Conservation (phyloP, 2,888 invertebrate species). For the Heteropelma amictum region DNA sequence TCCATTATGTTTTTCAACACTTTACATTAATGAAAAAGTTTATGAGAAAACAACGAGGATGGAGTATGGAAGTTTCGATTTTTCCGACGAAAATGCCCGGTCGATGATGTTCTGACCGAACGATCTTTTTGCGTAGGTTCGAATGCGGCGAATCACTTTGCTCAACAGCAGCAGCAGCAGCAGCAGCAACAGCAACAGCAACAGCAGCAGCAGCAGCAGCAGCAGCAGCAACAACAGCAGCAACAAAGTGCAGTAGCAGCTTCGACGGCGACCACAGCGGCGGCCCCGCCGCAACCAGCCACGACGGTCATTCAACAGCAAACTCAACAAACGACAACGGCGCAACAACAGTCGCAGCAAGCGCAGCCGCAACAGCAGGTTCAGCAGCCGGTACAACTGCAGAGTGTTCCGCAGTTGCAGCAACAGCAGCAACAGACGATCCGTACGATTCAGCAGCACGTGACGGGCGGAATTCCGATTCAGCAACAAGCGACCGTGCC, state of each 20-base stretch:
- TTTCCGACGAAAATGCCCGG: not conserved
- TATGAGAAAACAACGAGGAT: no score
- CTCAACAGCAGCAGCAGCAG: constrained; percentile 67
- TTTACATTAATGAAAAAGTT: no score
- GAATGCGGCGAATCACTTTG: constrained; percentile 68
- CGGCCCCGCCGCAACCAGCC: constrained; percentile 61
- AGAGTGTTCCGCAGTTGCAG: constrained; percentile 54
- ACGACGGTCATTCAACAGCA: constrained; percentile 66
- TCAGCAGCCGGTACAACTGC: constrained; percentile 48
- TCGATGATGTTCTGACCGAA: no score
- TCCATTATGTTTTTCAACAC: no score
- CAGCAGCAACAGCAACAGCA: constrained; percentile 57
- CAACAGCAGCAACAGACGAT: constrained; percentile 60
- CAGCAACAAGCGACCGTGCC: constrained; percentile 64
- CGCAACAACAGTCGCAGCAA: constrained; percentile 58
- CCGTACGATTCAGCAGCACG: constrained; percentile 62
- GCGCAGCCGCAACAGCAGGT: constrained; percentile 55
- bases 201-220: constrained; percentile 62
- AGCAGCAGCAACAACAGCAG: constrained; percentile 64
- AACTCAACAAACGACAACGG: constrained; percentile 59
- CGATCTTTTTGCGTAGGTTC: constrained; percentile 57
- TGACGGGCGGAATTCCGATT: constrained; percentile 58
- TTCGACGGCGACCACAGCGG: constrained; percentile 45
- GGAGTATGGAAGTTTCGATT: no score
- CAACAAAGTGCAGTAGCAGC: no score